Evolutionary conservation across 2,888 invertebrate genomes (phyloP).

Genomic region (Galerucella pusilla): DNA sequence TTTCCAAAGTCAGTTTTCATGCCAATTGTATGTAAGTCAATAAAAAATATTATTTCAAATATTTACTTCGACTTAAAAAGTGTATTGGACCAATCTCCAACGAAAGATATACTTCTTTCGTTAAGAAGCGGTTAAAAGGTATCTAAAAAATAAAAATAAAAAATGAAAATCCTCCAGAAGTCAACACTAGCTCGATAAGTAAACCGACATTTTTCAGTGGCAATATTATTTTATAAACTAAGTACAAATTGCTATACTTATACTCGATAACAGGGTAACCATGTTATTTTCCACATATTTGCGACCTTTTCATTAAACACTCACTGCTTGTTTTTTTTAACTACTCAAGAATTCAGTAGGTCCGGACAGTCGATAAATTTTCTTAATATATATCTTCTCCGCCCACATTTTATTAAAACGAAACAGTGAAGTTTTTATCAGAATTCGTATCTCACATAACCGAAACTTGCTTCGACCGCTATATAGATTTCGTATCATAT

Average conservation of each 20-base stretch:
- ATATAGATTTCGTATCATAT: conserved; percentile 58
- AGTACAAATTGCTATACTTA: conserved; percentile 62
- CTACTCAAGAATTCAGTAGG: conserved; percentile 52
- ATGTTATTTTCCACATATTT: conserved; percentile 60
- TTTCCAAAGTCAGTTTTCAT: too few species aligned
- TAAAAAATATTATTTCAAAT: background rate
- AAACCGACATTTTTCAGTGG: conserved; percentile 59
- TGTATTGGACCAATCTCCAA: background rate
- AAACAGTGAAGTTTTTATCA: conserved; percentile 43
- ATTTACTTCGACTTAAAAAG: background rate
- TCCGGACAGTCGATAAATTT: conserved; percentile 59
- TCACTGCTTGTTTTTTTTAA: conserved; percentile 42
- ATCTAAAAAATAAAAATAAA: conserved; percentile 13
- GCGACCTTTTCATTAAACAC: conserved; percentile 56
- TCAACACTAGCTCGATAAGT: conserved; percentile 34
- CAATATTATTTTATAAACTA: conserved; percentile 60
- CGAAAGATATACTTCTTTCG: background rate
- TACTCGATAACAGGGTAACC: conserved; percentile 57
- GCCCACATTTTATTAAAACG: conserved; percentile 59
- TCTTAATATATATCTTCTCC: conserved; percentile 59
- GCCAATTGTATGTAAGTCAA: too few species aligned
- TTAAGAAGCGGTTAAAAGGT: background rate
- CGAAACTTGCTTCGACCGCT: conserved; percentile 45
- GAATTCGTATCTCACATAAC: conserved; percentile 21
- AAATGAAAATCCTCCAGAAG: conserved; percentile 14